These are phyloP conservation scores for Manis crassicaudata DNA, from an alignment of 2,797 vertebrate species.

Conservation along the genomic window DNA sequence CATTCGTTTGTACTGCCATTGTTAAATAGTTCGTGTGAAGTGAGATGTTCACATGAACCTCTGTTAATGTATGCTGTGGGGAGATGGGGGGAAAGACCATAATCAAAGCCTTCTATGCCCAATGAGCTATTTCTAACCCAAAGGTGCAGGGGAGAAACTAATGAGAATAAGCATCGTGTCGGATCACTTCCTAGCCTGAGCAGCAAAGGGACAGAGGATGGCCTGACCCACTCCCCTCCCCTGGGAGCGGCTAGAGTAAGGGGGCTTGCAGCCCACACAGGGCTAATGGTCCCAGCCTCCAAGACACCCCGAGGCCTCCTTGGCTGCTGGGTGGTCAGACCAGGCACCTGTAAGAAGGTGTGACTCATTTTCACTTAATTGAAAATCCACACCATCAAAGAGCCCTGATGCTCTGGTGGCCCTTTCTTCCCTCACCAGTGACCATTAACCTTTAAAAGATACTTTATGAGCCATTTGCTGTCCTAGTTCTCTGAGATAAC, in stretches of 20 bases:
- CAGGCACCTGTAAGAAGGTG: neutral
- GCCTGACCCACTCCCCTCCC: rapidly evolving
- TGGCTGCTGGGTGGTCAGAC: neutral
- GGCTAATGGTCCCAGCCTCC: neutral
- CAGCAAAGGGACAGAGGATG: rapidly evolving
- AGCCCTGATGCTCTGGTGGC: neutral
- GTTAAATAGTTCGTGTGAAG: neutral
- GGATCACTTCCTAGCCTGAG: neutral
- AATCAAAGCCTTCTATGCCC: neutral
- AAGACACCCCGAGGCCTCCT: neutral
- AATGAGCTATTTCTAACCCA: neutral
- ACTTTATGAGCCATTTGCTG: neutral
- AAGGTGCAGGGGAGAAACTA: neutral
- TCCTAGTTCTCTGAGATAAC: neutral
- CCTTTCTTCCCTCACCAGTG: constrained; percentile 7
- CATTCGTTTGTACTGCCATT: neutral
- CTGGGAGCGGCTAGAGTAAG: rapidly evolving
- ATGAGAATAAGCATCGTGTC: rapidly evolving
- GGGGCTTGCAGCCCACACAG: rapidly evolving
- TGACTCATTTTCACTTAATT: constrained; percentile 53
- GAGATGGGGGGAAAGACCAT: neutral
- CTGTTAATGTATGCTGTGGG: no score
- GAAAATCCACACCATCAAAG: constrained; percentile 22
- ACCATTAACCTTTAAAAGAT: constrained; percentile 68
- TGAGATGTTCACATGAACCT: neutral